Evolutionary conservation across 2,113 vertebrate genomes (phyloP).

Genomic region (Vulpes vulpes): DNA sequence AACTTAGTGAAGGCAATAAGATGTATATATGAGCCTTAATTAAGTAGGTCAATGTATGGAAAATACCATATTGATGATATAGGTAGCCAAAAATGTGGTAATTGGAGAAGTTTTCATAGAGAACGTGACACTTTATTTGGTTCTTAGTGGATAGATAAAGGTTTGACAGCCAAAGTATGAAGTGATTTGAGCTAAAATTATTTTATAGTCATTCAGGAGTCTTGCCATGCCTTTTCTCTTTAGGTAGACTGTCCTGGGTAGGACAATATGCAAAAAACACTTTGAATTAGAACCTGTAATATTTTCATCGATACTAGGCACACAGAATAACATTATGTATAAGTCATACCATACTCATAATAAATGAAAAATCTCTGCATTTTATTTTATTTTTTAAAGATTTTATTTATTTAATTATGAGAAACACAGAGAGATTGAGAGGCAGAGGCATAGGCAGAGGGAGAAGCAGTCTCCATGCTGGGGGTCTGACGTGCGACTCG

Average conservation of each 20-base stretch:
- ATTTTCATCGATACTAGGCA: constrained; percentile 12
- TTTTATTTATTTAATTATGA: too few species aligned
- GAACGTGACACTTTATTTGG: neutral
- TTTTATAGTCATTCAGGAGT: neutral
- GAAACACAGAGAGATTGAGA: too few species aligned
- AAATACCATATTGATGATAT: neutral
- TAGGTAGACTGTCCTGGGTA: neutral
- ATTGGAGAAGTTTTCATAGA: constrained; percentile 15
- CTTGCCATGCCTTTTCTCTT: neutral
- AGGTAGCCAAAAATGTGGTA: neutral
- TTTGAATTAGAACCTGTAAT: neutral
- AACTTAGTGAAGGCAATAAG: neutral
- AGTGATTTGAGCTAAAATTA: neutral
- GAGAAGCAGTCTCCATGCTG: too few species aligned
- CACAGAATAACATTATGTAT: neutral
- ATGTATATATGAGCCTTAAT: neutral
- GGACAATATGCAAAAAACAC: neutral
- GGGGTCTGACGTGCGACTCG: too few species aligned
- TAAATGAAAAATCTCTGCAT: neutral
- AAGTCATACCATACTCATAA: neutral
- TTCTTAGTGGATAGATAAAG: neutral
- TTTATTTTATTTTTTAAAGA: too few species aligned
- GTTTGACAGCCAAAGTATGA: neutral
- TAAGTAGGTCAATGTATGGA: neutral
- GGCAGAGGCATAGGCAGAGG: too few species aligned